Percentiles rank a stretch among this genome's conserved stretches.
These are phyloP conservation scores for Adelges cooleyi DNA, from an alignment of 1,140 invertebrate genomes.

Conservation along the genomic window DNA sequence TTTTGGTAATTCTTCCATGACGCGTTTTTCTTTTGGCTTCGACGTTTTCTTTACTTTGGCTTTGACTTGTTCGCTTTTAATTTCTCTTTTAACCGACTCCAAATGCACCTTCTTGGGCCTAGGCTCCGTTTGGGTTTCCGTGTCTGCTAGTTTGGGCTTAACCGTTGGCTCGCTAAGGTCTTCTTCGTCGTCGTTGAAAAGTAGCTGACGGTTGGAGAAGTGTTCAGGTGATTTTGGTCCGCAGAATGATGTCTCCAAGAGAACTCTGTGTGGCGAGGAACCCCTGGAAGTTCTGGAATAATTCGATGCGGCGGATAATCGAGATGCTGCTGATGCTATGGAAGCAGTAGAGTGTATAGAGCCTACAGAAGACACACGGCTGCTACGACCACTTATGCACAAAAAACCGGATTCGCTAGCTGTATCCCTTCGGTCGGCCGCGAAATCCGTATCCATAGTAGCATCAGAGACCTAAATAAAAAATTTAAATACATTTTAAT, in stretches of 20 bases:
- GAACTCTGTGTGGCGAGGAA: conserved; percentile 75
- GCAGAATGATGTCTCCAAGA: conserved; percentile 79
- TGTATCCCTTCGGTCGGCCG: conserved; percentile 53
- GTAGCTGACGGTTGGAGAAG: conserved; percentile 7
- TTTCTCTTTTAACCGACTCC: conserved; percentile 7
- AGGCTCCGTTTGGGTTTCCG: conserved; percentile 9
- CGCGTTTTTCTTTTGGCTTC: conserved; percentile 6
- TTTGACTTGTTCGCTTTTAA: conserved; percentile 17
- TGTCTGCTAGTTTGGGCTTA: conserved; percentile 5
- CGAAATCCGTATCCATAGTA: conserved; percentile 27
- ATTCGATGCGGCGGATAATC: conserved; percentile 46
- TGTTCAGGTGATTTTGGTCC: conserved; percentile 52
- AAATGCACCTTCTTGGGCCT: conserved; percentile 6
- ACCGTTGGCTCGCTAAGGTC: conserved; percentile 23
- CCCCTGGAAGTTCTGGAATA: conserved; percentile 54
- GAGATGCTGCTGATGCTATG: conserved; percentile 33
- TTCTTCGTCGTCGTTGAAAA: conserved; percentile 14
- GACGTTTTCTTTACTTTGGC: conserved; percentile 8
- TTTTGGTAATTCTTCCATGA: neutral
- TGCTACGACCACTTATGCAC: conserved; percentile 68
- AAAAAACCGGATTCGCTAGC: conserved; percentile 59
- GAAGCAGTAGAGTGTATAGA: conserved; percentile 41
- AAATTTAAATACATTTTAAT: no score
- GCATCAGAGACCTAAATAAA: conserved; percentile 16
- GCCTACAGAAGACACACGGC: conserved; percentile 63